Evolutionary conservation across 2,888 invertebrate genomes (phyloP).

Genomic region (Dermolepida albohirtum): DNA sequence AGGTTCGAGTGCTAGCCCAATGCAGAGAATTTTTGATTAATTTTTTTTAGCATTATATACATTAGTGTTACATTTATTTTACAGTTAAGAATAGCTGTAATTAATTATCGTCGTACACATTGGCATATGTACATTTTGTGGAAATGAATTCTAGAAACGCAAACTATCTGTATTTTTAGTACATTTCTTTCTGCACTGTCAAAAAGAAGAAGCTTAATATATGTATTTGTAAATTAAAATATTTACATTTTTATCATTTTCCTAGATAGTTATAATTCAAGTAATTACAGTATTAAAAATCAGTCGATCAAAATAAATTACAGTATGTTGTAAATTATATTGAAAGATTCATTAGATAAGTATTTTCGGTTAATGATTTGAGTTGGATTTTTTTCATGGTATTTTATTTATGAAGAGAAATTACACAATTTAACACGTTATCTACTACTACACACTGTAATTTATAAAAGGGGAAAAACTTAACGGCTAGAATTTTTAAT

Average conservation of each 20-base stretch:
- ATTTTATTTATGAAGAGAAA: constrained; percentile 26
- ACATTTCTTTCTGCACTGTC: no score
- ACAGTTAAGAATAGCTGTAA: no score
- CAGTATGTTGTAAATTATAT: constrained; percentile 4
- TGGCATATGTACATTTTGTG: no score
- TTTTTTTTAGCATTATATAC: no score
- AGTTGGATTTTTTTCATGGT: constrained; percentile 2
- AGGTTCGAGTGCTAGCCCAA: no score
- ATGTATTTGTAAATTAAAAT: background rate
- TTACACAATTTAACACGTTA: constrained; percentile 14
- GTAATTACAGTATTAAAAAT: constrained; percentile 5
- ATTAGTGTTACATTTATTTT: no score
- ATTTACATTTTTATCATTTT: background rate
- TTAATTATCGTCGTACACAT: no score
- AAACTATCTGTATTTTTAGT: no score
- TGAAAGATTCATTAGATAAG: constrained; percentile 1
- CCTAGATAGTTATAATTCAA: constrained; percentile 1
- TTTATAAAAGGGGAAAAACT: constrained; percentile 20
- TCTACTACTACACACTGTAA: constrained; percentile 30
- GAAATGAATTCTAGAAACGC: no score
- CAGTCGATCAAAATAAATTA: constrained; percentile 6
- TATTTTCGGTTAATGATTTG: background rate
- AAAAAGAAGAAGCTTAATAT: no score
- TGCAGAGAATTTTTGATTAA: no score
- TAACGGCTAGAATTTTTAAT: constrained; percentile 26